Percentiles rank a stretch among this genome's conserved stretches.
Evolutionary conservation across 2,888 invertebrate species (phyloP).

Genomic region (Eupithecia vulgata): DNA sequence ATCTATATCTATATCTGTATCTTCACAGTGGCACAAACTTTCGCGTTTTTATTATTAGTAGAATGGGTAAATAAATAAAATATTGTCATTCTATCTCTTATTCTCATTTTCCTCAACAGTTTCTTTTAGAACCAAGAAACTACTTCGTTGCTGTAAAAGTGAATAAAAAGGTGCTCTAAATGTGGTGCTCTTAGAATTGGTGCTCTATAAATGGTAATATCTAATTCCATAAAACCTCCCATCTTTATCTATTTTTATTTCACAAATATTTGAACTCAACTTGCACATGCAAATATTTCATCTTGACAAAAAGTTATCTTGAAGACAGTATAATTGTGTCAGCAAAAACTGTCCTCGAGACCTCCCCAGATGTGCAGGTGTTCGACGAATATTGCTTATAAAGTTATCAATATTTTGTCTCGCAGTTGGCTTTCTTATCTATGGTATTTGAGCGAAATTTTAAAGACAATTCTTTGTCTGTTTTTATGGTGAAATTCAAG

Average conservation of each 20-base stretch:
- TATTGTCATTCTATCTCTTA: no score
- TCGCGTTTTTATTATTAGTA: no score
- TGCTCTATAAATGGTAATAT: no score
- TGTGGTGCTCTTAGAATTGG: no score
- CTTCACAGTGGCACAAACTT: no score
- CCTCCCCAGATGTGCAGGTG: slow-evolving; percentile 57
- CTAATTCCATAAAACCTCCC: no score
- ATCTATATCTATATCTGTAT: no score
- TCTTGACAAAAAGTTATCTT: slow-evolving; percentile 33
- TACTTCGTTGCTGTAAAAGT: no score
- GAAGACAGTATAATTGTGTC: slow-evolving; percentile 49
- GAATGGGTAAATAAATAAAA: no score
- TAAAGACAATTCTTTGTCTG: not conserved
- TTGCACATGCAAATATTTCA: slow-evolving; percentile 30
- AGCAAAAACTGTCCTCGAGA: slow-evolving; percentile 53
- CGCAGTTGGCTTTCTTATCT: not conserved
- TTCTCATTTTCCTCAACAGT: no score
- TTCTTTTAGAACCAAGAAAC: no score
- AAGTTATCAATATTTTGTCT: slow-evolving; percentile 4
- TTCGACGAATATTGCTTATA: slow-evolving; percentile 27
- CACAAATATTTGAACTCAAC: slow-evolving; percentile 2
- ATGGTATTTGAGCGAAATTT: not conserved
- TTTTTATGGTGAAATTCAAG: not conserved
- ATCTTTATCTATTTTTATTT: not conserved
- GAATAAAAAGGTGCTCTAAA: no score